These are phyloP conservation scores for Ctenodactylus gundi DNA, from an alignment of 2,113 vertebrate genomes.

Conservation along the genomic window DNA sequence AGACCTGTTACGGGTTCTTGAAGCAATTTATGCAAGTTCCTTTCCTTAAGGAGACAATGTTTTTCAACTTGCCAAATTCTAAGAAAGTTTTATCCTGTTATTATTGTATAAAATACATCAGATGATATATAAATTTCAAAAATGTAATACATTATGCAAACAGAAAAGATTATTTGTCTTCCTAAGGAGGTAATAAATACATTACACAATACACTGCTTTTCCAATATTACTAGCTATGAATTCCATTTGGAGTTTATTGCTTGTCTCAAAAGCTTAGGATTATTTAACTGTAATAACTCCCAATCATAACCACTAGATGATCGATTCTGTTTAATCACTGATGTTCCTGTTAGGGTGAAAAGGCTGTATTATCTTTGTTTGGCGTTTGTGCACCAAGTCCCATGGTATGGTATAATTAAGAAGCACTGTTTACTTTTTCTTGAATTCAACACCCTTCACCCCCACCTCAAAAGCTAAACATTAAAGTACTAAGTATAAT, in stretches of 20 bases:
- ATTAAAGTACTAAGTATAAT: slow-evolving; percentile 84
- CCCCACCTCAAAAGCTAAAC: slow-evolving; percentile 75
- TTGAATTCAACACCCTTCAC: slow-evolving; percentile 77
- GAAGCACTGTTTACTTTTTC: slow-evolving; percentile 80
- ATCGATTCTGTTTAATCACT: slow-evolving; percentile 65
- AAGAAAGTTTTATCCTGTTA: slow-evolving; percentile 29
- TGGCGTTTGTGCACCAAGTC: slow-evolving; percentile 70
- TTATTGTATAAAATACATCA: slow-evolving; percentile 48
- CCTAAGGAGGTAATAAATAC: slow-evolving; percentile 52
- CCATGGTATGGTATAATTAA: slow-evolving; percentile 61
- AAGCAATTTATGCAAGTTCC: slow-evolving; percentile 38
- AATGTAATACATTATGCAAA: slow-evolving; percentile 47
- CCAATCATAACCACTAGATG: slow-evolving; percentile 36
- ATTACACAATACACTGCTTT: slow-evolving; percentile 50
- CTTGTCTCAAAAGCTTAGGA: slow-evolving; percentile 51
- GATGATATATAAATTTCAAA: slow-evolving; percentile 52
- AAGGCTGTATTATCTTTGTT: slow-evolving; percentile 54
- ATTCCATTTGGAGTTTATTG: slow-evolving; percentile 47
- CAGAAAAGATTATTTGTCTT: slow-evolving; percentile 57
- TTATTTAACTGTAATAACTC: slow-evolving; percentile 40
- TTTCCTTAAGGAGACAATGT: slow-evolving; percentile 52
- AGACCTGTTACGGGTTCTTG: background rate
- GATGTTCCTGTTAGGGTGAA: slow-evolving; percentile 49
- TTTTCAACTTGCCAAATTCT: slow-evolving; percentile 39
- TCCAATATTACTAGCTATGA: slow-evolving; percentile 33